A percentile compares a stretch with the other conserved stretches of the same genome.
Conservation (phyloP, 2,888 invertebrate genomes). For the Cyaniris semiargus region DNA sequence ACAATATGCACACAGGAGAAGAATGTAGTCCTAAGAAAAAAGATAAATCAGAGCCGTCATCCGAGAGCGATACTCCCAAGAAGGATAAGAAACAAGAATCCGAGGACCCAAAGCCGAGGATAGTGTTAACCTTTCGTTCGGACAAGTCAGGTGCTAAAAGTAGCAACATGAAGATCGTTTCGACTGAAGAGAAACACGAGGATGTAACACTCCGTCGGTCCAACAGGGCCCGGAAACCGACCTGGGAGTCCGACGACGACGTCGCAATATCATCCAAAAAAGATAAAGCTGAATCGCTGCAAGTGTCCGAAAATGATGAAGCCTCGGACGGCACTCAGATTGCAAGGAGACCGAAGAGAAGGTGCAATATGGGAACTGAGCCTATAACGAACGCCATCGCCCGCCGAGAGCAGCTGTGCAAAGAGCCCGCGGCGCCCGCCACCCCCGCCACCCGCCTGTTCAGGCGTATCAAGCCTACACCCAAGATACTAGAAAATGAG, state of each 20-base stretch:
- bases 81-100: constrained; percentile 58
- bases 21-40: constrained; percentile 56
- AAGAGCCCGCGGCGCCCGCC: constrained; percentile 62
- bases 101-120: constrained; percentile 78
- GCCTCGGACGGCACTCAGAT: constrained; percentile 61
- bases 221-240: constrained; percentile 55
- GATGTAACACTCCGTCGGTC: constrained; percentile 64
- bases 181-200: constrained; percentile 69
- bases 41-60: constrained; percentile 52
- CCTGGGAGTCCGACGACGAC: constrained; percentile 68
- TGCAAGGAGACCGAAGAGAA: constrained; percentile 83
- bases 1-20: constrained; percentile 65
- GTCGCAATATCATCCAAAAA: constrained; percentile 58
- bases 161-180: constrained; percentile 76
- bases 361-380: constrained; percentile 82
- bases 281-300: constrained; percentile 48
- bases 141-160: constrained; percentile 79
- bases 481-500: constrained; percentile 84
- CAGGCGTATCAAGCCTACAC: constrained; percentile 83
- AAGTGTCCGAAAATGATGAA: constrained; percentile 66
- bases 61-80: constrained; percentile 55
- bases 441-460: constrained; percentile 61
- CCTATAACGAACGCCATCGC: constrained; percentile 86
- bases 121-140: constrained; percentile 83
- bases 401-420: constrained; percentile 85